Evolutionary conservation across 1,140 invertebrate species (phyloP).

Genomic region (Drosophila tani): DNA sequence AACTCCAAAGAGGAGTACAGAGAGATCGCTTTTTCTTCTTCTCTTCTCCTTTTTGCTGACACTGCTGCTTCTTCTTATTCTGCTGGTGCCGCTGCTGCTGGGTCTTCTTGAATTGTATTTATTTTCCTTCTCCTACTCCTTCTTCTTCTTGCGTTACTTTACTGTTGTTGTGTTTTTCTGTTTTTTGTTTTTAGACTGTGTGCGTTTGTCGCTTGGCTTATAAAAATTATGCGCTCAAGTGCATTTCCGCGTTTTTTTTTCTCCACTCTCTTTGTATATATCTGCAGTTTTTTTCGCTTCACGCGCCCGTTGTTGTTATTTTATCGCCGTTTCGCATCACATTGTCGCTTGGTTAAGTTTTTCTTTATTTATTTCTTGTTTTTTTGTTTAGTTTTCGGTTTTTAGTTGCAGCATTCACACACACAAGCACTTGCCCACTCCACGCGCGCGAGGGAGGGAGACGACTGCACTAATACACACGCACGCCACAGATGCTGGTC

Average conservation of each 20-base stretch:
- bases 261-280: slow-evolving; percentile 34
- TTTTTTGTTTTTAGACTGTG: slow-evolving; percentile 31
- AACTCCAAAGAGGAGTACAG: not conserved
- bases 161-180: slow-evolving; percentile 12
- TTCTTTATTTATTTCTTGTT: slow-evolving; percentile 14
- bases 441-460: not conserved
- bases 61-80: slow-evolving; percentile 50
- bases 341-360: slow-evolving; percentile 61
- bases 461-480: slow-evolving; percentile 32
- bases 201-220: slow-evolving; percentile 73
- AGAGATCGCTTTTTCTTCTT: slow-evolving; percentile 5
- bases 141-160: slow-evolving; percentile 29
- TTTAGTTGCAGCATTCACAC: slow-evolving; percentile 38
- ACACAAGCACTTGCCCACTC: slow-evolving; percentile 1
- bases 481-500: slow-evolving; percentile 20
- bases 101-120: slow-evolving; percentile 59
- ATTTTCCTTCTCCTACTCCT: slow-evolving; percentile 27
- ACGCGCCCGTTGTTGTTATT: slow-evolving; percentile 47
- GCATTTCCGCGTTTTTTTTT: slow-evolving; percentile 79
- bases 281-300: slow-evolving; percentile 45
- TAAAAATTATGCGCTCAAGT: slow-evolving; percentile 81
- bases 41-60: slow-evolving; percentile 48
- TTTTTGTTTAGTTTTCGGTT: slow-evolving; percentile 40
- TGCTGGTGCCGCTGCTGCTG: slow-evolving; percentile 31
- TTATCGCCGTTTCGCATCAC: slow-evolving; percentile 66